Conservation (phyloP, 30 jellyfish, hydroid and myxozoan genomes). For the Pelagia noctiluca region DNA sequence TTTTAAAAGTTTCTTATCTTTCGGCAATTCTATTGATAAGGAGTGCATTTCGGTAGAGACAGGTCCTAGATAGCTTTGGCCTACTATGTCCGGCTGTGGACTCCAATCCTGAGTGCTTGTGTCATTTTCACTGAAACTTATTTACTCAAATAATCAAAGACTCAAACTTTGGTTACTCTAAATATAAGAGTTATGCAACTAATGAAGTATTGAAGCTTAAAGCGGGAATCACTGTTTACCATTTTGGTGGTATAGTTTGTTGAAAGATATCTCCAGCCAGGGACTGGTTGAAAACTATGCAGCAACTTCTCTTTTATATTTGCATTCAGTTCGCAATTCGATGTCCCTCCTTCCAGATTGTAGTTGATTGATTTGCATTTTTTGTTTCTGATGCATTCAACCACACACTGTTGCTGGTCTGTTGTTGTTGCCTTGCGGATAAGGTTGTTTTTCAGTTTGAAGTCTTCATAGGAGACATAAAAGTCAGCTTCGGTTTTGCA, state of each 20-base stretch:
- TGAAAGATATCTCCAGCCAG: slow-evolving; percentile 21
- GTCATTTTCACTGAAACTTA: no score
- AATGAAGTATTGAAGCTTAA: no score
- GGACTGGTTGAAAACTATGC: not conserved
- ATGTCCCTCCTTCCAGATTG: not conserved
- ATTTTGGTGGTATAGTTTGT: slow-evolving; percentile 5
- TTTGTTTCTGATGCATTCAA: not conserved
- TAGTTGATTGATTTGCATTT: slow-evolving; percentile 30
- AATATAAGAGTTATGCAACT: no score
- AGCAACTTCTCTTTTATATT: not conserved
- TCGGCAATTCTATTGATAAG: no score
- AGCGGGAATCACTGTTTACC: no score
- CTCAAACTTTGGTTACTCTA: no score
- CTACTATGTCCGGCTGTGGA: no score
- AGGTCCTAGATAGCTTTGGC: no score
- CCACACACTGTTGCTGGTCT: not conserved
- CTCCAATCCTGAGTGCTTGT: no score
- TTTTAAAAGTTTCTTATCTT: no score
- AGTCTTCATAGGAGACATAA: not conserved
- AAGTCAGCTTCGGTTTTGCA: slow-evolving; percentile 29
- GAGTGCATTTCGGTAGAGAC: no score
- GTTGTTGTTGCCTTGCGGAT: not conserved
- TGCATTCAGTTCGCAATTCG: slow-evolving; percentile 13
- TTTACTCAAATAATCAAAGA: no score
- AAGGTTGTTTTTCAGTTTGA: slow-evolving; percentile 4